phyloP scores from a whole-genome alignment of 2,113 vertebrate species.

The Rhabdomys dilectus region DNA sequence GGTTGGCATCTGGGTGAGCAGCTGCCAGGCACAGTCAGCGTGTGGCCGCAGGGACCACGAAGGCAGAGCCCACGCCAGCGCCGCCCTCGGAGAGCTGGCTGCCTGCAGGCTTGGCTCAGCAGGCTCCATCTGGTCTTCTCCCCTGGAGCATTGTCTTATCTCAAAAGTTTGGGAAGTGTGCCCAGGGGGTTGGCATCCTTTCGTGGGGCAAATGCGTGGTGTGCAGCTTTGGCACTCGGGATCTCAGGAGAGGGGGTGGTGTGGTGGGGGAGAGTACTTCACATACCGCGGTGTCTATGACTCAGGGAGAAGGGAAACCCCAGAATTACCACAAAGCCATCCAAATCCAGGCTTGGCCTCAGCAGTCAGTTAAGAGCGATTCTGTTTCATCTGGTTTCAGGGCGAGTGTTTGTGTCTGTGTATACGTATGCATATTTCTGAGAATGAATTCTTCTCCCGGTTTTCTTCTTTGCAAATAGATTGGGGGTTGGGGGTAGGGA shows the following conservation, averaged over 20 bases:
- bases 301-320: constrained; percentile 67
- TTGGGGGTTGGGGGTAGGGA: not conserved
- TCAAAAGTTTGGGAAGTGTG: constrained; percentile 66
- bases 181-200: constrained; percentile 42
- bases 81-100: constrained; percentile 71
- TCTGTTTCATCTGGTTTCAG: constrained; percentile 41
- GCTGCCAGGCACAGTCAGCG: constrained; percentile 85
- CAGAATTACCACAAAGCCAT: constrained; percentile 64
- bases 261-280: not conserved
- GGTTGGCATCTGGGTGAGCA: constrained; percentile 86
- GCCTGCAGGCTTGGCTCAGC: constrained; percentile 63
- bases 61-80: constrained; percentile 69
- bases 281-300: not conserved
- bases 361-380: constrained; percentile 6
- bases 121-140: not conserved
- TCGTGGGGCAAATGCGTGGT: not conserved
- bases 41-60: constrained; percentile 81
- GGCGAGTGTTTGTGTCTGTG: not conserved
- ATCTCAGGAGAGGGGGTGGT: not conserved
- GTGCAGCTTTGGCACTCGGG: not conserved
- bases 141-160: constrained; percentile 78
- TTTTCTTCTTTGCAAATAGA: constrained; percentile 60
- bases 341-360: constrained; percentile 46
- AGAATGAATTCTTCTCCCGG: constrained; percentile 37
- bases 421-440: constrained; percentile 7